phyloP scores from a whole-genome alignment of 2,113 vertebrate species.

The Hyperopisus bebe region DNA sequence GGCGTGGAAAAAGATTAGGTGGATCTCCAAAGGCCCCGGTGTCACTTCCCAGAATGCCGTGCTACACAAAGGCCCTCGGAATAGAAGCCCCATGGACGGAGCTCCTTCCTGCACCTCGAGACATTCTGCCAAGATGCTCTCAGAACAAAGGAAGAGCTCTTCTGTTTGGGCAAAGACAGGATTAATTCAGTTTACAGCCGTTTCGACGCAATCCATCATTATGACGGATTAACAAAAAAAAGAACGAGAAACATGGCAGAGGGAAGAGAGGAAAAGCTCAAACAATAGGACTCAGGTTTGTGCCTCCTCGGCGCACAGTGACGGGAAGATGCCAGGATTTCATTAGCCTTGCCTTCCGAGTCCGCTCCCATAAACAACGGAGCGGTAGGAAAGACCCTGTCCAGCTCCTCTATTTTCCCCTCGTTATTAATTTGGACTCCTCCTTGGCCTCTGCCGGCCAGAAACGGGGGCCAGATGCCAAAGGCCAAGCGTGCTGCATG shows the following conservation, averaged over 20 bases:
- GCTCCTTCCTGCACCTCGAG: not conserved
- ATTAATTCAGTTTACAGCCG: constrained; percentile 9
- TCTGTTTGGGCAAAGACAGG: not conserved
- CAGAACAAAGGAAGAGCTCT: constrained; percentile 11
- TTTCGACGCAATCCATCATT: constrained; percentile 18
- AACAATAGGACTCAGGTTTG: constrained; percentile 16
- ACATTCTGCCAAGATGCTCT: not conserved
- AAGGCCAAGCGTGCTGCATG: constrained; percentile 11
- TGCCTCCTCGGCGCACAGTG: not conserved
- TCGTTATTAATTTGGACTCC: not conserved
- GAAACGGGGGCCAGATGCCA: constrained; percentile 11
- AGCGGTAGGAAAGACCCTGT: not conserved
- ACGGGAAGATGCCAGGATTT: not conserved
- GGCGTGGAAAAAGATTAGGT: not conserved
- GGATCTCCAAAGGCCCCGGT: not conserved
- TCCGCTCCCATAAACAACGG: not conserved
- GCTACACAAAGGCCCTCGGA: not conserved
- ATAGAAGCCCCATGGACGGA: constrained; percentile 1
- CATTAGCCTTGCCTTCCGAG: not conserved
- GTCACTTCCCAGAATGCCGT: not conserved
- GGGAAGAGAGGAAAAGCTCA: not conserved
- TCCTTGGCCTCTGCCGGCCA: not conserved
- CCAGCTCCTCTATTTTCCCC: not conserved
- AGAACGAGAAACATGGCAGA: not conserved
- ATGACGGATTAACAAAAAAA: constrained; percentile 17